Base-by-base conservation (phyloP, 2,113 vertebrate species). In the Alaudala cheleensis region DNA sequence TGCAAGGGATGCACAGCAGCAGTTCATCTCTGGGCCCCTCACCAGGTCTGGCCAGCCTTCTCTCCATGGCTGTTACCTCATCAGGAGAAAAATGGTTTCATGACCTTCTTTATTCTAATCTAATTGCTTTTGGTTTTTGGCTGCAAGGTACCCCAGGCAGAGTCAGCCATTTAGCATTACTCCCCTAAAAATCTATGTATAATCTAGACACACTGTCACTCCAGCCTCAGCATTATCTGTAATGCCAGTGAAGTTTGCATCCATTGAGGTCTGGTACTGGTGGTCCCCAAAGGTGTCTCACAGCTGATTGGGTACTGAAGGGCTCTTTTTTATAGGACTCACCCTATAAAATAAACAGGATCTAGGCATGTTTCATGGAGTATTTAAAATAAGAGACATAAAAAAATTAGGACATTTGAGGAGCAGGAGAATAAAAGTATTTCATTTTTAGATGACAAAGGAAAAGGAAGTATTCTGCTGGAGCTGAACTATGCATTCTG, bases 271-370 rank as follows among this genome's bases (percentile, higher is more conserved):
- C 71, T 72, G 44, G 34, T 71, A 20, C n/a, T 90, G 62, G 4
- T 1, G 1, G 33, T 72, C 29, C n/a, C 37, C 5, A 4, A 5
- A 14, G 33, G 20, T 49, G 34, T n/a, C n/a, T 24, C 26, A 4
- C 39, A 81, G 42, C 15, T 81, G 39, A 49, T 7, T 39, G 12
- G 6, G 15, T 45, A 23, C 31, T 77, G 67, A 70, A 62, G 42
- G 37, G 81, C 53, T 83, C 33, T 22, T 70, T n/a, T n/a, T n/a
- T n/a, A n/a, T n/a, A n/a, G n/a, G n/a, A n/a, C n/a, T n/a, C 7
- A 88, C 10, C 11, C 67, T 31, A 44, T 29, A 12, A 42, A 64
- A 53, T 62, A 54, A 62, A n/a, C 3, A 6, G 24, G 24, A 79
- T 57, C 25, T 50, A 71, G 14, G 6, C 21, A 66, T 56, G 11